Evolutionary conservation across 2,113 vertebrate species (phyloP), one percentile per base, ranked within the genome.

Genomic region (Gobiocypris rarus): DNA sequence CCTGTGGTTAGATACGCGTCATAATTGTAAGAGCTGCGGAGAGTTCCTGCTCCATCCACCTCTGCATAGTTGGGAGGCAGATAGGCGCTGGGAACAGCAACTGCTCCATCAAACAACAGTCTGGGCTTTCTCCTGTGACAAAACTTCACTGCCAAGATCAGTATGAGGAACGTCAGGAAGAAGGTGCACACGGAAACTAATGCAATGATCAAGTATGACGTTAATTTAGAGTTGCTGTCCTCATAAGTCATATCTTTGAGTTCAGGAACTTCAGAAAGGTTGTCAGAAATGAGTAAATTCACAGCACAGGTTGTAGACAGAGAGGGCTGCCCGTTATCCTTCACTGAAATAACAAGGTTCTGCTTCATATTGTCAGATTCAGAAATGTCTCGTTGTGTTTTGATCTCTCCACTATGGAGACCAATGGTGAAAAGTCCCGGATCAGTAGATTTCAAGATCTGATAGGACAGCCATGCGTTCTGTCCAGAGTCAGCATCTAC

Each of bases 311-410:
- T 93, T 41, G 91, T 85, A 0, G 90, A 93, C 5, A 93, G 89
- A 67, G 88, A 85, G 1, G 91, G 92, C n/a, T 87, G 86, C 4
- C 93, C 94, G 3, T 93, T 93, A 5, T 94, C 94, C 58, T 90
- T 93, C 70, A 94, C 91, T 1, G 91, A 89, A 0, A 86, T 85
- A 19, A 90, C 89, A n/a, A 90, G 14, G 75, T 78, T 92, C 83
- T 93, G 90, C 34, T 89, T 93, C 78, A 85, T 83, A 24, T 48
- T 88, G 14, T 88, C 87, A 67, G 85, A 86, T 75, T 88, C 91
- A 84, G 89, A 0, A 87, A 91, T 84, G 82, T 92, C 91, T 69
- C 89, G 56, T 78, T 45, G 89, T n/a, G 87, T 87, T 85, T 83
- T 86, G 91, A 79, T 90, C 87, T 91, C 90, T 79, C 91, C 91